phyloP scores from a whole-genome alignment of 1,140 invertebrate genomes.

The Nasonia longicornis region DNA sequence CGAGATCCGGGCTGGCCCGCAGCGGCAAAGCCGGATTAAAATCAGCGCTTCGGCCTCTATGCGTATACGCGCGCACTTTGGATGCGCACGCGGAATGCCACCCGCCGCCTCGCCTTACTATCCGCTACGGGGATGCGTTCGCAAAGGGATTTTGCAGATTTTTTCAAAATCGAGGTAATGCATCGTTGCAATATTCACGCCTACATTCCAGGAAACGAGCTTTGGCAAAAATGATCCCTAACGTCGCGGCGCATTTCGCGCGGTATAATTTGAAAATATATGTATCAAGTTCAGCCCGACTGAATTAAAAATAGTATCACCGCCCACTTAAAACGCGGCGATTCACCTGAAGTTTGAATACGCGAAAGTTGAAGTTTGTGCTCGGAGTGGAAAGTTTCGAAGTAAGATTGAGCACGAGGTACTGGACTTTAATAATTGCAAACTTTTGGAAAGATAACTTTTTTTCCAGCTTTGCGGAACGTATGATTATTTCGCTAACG shows the following conservation, averaged over 20 bases:
- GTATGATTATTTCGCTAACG: conserved; percentile 23
- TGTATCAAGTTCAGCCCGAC: not conserved
- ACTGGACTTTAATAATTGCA: conserved; percentile 40
- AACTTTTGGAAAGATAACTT: conserved; percentile 35
- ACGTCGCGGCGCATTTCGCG: too few species aligned
- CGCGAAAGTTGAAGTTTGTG: conserved; percentile 30
- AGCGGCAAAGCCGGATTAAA: conserved; percentile 56
- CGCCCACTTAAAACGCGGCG: not conserved
- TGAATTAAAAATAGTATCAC: not conserved
- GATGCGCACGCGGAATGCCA: conserved; percentile 29
- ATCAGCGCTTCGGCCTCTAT: conserved; percentile 51
- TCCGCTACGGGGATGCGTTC: too few species aligned
- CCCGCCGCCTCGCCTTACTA: not conserved
- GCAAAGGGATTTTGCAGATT: too few species aligned
- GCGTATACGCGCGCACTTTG: not conserved
- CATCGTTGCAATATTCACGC: not conserved
- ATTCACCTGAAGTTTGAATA: conserved; percentile 27
- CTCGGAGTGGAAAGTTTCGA: conserved; percentile 33
- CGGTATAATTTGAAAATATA: not conserved
- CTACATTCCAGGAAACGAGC: not conserved
- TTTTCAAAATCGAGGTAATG: not conserved
- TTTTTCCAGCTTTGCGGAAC: conserved; percentile 20
- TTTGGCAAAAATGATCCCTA: not conserved
- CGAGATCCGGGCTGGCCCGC: conserved; percentile 18
- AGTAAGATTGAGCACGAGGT: conserved; percentile 39